Evolutionary conservation across 2,113 vertebrate genomes (phyloP), one percentile per base, ranked within the genome.

Genomic region (Rhabdomys dilectus): DNA sequence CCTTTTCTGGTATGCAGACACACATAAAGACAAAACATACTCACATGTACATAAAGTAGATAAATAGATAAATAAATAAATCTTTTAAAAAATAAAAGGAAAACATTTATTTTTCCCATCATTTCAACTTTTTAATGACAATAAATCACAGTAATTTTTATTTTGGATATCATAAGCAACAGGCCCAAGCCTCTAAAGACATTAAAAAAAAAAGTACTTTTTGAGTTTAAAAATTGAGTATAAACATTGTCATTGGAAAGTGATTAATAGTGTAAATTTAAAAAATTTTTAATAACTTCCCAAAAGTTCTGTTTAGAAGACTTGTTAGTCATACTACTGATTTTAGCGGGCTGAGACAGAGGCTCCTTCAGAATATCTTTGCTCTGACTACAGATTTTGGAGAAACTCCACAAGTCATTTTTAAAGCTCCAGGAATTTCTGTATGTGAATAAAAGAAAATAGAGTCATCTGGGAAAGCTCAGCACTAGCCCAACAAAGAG

Each of bases 381-480:
- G 39, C 89, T 91, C 85, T 96, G 96, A 95, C 93, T 64, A 96
- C 88, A 90, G 88, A 85, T 80, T 93, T 96, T 96, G 96, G 93
- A 81, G 62, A 81, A 82, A 58, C 73, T 11, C 85, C 91, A 96
- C 62, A 75, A 84, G 92, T 92, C 86, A 42, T 75, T 93, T 93
- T 96, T 95, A 89, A 96, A 97, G 89, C 66, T 75, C 88, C 93
- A 90, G 80, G 80, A 91, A 95, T 89, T 94, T 62, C 51, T 94
- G 73, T 77, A 82, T 62, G 60, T 22, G 95, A 97, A 77, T 81
- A 77, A 91, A 97, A 96, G 39, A 95, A 84, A 97, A 70, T 58
- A 84, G 36, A 42, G 68, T 93, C 85, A 96, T 92, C 96, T 97
- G 94, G 94, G 94, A 88, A 97, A 93, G 93, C 91, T 95, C 85